These are phyloP conservation scores for Mythimna vitellina DNA, from an alignment of 2,888 invertebrate genomes.

Conservation along the genomic window DNA sequence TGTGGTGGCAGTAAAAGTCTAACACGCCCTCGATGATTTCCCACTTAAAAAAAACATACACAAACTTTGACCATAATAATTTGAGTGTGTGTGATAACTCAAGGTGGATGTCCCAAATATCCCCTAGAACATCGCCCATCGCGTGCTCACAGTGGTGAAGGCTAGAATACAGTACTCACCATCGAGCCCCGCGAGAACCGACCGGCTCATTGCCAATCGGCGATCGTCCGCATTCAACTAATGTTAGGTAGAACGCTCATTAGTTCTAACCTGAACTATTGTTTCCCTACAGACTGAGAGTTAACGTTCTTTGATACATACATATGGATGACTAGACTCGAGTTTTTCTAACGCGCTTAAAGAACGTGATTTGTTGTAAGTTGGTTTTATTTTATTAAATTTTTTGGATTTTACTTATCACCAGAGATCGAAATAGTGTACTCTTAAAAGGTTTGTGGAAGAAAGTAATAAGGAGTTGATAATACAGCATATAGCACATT, in stretches of 20 bases:
- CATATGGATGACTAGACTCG: slow-evolving; percentile 12
- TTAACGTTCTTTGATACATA: slow-evolving; percentile 23
- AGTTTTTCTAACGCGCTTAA: not conserved
- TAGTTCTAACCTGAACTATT: slow-evolving; percentile 39
- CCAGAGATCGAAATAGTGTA: too few relatives aligned
- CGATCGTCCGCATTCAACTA: slow-evolving; percentile 46
- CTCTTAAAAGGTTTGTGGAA: too few relatives aligned
- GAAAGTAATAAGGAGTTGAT: too few relatives aligned
- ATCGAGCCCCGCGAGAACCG: slow-evolving; percentile 52
- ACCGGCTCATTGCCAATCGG: slow-evolving; percentile 62
- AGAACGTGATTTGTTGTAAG: too few relatives aligned
- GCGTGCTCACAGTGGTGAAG: slow-evolving; percentile 19
- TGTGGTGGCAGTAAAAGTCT: too few relatives aligned
- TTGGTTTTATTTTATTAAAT: too few relatives aligned
- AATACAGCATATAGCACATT: too few relatives aligned
- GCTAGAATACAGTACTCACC: slow-evolving; percentile 14
- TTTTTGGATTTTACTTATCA: too few relatives aligned
- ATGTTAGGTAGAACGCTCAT: slow-evolving; percentile 51
- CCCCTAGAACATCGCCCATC: slow-evolving; percentile 16
- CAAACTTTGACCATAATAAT: too few relatives aligned
- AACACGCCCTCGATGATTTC: too few relatives aligned
- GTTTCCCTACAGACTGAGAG: slow-evolving; percentile 43
- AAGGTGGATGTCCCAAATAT: not conserved
- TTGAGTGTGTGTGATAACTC: too few relatives aligned
- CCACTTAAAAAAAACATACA: too few relatives aligned